Conservation (phyloP, 2,888 invertebrate species). For the Trachelus iudaicus region DNA sequence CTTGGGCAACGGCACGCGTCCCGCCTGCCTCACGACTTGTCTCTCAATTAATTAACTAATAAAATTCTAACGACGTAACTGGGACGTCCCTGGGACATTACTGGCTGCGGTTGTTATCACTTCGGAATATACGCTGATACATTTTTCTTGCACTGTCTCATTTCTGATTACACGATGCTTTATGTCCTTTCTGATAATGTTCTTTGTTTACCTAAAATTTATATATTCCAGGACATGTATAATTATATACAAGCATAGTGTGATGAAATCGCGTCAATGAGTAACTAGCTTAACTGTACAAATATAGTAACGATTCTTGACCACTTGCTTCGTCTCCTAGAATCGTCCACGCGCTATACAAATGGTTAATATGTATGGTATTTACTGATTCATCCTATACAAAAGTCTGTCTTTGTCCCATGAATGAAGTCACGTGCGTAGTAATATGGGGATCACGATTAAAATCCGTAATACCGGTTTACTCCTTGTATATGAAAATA, state of each 20-base stretch:
- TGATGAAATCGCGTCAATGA: neutral
- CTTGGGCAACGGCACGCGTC: constrained; percentile 42
- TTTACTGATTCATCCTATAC: neutral
- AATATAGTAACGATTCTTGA: neutral
- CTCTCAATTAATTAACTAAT: constrained; percentile 55
- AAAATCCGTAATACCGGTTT: neutral
- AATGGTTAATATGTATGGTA: neutral
- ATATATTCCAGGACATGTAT: no score
- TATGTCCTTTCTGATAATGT: neutral
- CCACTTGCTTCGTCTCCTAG: neutral
- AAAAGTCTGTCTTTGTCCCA: neutral
- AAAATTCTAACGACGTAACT: constrained; percentile 45
- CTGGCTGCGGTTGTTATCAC: neutral
- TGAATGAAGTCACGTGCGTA: neutral
- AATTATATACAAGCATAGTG: neutral
- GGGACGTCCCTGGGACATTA: constrained; percentile 9
- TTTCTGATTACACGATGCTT: neutral
- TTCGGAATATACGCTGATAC: neutral
- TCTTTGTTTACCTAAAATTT: neutral
- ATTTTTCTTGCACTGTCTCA: neutral
- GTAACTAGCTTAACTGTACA: neutral
- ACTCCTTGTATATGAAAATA: neutral
- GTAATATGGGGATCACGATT: neutral
- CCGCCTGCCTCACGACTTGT: constrained; percentile 24
- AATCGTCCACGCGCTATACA: neutral